These are phyloP conservation scores for Eupithecia tripunctaria DNA, from an alignment of 2,888 invertebrate species.

Conservation along the genomic window DNA sequence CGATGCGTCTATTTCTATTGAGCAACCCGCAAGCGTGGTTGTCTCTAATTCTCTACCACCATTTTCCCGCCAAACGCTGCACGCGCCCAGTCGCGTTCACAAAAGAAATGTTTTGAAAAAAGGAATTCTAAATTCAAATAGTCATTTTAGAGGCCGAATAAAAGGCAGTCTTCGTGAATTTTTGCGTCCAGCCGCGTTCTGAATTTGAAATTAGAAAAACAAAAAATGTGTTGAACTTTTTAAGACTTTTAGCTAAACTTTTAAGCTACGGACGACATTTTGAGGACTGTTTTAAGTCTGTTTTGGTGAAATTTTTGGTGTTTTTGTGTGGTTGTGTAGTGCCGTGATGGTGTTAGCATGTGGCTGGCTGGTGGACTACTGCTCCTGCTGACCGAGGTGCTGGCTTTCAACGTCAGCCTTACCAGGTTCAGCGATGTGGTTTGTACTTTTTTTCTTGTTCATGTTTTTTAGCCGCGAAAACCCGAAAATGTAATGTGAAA, in stretches of 20 bases:
- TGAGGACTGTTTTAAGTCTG: not conserved
- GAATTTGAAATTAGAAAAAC: not conserved
- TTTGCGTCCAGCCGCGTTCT: not conserved
- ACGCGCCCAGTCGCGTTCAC: conserved; percentile 63
- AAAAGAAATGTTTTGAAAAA: conserved; percentile 42
- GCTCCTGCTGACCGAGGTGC: conserved; percentile 66
- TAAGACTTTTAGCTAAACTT: not conserved
- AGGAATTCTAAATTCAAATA: conserved; percentile 16
- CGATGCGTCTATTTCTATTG: conserved; percentile 64
- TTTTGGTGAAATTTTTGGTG: conserved; percentile 30
- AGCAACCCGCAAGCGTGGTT: conserved; percentile 64
- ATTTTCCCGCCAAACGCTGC: conserved; percentile 78
- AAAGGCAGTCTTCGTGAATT: conserved; percentile 36
- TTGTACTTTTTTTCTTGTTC: conserved; percentile 45
- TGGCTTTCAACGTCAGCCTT: conserved; percentile 67
- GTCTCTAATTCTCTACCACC: conserved; percentile 68
- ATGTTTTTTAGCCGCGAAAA: not conserved
- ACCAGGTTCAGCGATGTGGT: conserved; percentile 64
- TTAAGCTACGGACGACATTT: not conserved
- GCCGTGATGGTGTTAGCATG: conserved; percentile 64
- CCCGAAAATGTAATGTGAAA: too few relatives aligned
- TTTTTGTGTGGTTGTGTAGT: conserved; percentile 46
- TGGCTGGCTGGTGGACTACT: conserved; percentile 69
- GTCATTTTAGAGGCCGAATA: conserved; percentile 39
- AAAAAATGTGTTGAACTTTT: conserved; percentile 3